Evolutionary conservation across 2,113 vertebrate genomes (phyloP).

Genomic region (Pyrgilauda ruficollis): DNA sequence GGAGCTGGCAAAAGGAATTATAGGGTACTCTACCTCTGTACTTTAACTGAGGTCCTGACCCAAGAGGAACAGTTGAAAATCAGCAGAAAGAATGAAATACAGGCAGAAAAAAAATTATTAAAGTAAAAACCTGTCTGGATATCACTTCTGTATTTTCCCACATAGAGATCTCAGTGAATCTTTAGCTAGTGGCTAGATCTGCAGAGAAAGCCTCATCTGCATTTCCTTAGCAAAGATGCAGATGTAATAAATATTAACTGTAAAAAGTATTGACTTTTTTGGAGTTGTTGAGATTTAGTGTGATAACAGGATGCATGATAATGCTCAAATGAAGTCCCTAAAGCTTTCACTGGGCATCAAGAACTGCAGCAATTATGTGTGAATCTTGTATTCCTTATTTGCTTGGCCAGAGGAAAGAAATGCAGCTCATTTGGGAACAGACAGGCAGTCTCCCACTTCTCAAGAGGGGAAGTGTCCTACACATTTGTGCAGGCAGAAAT

Average conservation of each 20-base stretch:
- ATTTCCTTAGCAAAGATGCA: background rate
- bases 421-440: background rate
- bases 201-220: background rate
- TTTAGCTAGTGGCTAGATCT: background rate
- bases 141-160: background rate
- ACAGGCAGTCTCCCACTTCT: background rate
- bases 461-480: background rate
- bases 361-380: background rate
- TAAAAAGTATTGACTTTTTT: slow-evolving; percentile 28
- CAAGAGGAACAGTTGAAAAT: background rate
- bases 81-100: background rate
- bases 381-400: background rate
- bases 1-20: background rate
- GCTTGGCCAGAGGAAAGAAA: background rate
- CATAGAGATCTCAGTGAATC: background rate
- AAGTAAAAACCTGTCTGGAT: background rate
- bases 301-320: background rate
- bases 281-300: background rate
- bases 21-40: background rate
- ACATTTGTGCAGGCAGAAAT: background rate
- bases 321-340: background rate
- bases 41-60: background rate
- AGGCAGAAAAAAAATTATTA: background rate
- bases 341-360: background rate
- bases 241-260: slow-evolving; percentile 49